A percentile compares a stretch with the other conserved stretches of the same genome.
These are phyloP conservation scores for Cheilosia pagana DNA, from an alignment of 2,888 invertebrate genomes.

Conservation along the genomic window DNA sequence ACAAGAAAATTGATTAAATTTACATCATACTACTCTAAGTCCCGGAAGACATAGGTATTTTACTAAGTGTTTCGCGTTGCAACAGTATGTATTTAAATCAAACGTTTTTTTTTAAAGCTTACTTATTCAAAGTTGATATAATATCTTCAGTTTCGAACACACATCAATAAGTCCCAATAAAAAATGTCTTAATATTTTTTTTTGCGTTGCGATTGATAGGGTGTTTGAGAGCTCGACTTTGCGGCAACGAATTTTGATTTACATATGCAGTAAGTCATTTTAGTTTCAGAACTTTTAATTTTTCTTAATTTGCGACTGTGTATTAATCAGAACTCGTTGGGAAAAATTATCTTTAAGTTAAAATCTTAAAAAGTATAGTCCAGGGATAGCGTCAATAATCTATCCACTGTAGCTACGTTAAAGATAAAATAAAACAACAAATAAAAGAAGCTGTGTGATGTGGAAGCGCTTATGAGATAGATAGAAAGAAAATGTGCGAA, in stretches of 20 bases:
- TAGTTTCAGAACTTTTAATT: background rate
- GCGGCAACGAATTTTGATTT: background rate
- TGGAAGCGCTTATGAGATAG: background rate
- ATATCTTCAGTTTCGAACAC: background rate
- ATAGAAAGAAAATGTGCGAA: background rate
- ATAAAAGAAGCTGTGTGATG: background rate
- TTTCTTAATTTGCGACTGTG: background rate
- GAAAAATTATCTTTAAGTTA: background rate
- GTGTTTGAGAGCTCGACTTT: background rate
- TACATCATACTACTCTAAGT: background rate
- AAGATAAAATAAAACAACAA: background rate
- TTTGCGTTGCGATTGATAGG: background rate
- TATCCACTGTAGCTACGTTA: background rate
- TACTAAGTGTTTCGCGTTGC: background rate
- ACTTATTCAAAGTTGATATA: background rate
- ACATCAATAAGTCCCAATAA: background rate
- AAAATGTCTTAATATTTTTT: fast-evolving
- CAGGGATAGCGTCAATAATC: background rate
- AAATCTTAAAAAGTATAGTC: background rate
- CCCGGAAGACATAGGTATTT: background rate
- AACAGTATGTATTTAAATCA: background rate
- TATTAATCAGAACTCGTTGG: background rate
- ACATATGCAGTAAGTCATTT: background rate
- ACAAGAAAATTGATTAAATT: background rate
- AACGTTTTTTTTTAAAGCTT: background rate